Conservation (phyloP, 2,797 vertebrate species). For the Aratinga solstitialis region DNA sequence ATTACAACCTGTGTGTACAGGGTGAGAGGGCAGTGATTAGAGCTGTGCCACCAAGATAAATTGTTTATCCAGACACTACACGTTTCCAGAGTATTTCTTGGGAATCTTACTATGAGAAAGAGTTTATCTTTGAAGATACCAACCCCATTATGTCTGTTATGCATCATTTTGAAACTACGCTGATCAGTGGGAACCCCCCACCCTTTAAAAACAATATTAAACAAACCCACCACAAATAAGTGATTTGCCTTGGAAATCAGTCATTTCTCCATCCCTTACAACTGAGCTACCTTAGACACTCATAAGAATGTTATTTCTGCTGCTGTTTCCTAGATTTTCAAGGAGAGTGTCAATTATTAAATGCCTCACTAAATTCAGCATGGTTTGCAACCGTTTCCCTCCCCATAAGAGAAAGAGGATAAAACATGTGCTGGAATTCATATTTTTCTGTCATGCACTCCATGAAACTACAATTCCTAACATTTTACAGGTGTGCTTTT, state of each 20-base stretch:
- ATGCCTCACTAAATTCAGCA: constrained; percentile 57
- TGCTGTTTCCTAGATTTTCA: constrained; percentile 52
- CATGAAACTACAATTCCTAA: background rate
- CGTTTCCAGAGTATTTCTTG: constrained; percentile 68
- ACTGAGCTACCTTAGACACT: constrained; percentile 46
- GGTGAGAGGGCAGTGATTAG: constrained; percentile 76
- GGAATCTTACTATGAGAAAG: constrained; percentile 57
- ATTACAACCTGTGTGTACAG: constrained; percentile 87
- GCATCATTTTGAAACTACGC: constrained; percentile 25
- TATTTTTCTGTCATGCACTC: constrained; percentile 23
- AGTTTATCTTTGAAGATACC: constrained; percentile 62
- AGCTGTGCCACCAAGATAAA: constrained; percentile 74
- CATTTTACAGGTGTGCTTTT: constrained; percentile 66
- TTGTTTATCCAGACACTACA: constrained; percentile 71
- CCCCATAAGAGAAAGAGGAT: constrained; percentile 33
- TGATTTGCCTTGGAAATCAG: constrained; percentile 39
- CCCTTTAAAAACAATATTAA: constrained; percentile 49
- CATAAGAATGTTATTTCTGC: constrained; percentile 60
- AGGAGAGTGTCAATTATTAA: constrained; percentile 63
- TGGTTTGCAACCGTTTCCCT: constrained; percentile 44
- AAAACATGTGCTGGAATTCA: constrained; percentile 52
- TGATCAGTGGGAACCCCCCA: background rate
- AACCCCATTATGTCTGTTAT: constrained; percentile 25
- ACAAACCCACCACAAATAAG: background rate
- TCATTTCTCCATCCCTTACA: constrained; percentile 5